Evolutionary conservation across 2,113 vertebrate genomes (phyloP).

Genomic region (Eretmodus cyanostictus): DNA sequence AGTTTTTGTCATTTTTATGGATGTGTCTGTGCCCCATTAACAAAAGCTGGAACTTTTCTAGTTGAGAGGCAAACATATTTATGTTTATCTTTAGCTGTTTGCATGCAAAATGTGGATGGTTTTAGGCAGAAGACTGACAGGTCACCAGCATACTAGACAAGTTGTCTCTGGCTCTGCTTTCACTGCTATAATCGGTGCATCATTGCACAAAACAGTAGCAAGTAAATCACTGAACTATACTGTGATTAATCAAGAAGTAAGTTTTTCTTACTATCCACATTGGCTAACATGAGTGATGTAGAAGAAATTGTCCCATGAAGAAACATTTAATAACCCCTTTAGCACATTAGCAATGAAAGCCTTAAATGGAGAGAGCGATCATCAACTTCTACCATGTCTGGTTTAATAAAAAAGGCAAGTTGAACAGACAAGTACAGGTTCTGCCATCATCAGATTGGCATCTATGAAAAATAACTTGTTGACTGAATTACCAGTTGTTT

Average conservation of each 20-base stretch:
- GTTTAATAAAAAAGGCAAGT: neutral
- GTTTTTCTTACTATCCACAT: neutral
- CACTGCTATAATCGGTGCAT: neutral
- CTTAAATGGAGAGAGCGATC: neutral
- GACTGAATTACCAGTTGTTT: neutral
- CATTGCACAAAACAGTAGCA: neutral
- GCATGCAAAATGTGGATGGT: neutral
- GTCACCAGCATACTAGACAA: neutral
- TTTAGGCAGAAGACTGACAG: neutral
- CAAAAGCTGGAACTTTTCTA: neutral
- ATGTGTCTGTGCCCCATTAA: neutral
- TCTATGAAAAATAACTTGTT: neutral
- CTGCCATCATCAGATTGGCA: neutral
- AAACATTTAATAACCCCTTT: neutral
- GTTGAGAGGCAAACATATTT: neutral
- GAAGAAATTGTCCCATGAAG: neutral
- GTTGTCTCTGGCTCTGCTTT: neutral
- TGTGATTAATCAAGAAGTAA: neutral
- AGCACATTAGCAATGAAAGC: neutral
- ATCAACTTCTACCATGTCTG: neutral
- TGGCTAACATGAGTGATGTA: neutral
- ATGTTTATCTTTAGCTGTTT: neutral
- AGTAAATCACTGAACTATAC: neutral
- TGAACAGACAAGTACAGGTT: neutral
- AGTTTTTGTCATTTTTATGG: neutral